Evolutionary conservation across 2,797 vertebrate genomes (phyloP).

Genomic region (Sciurus vulgaris): DNA sequence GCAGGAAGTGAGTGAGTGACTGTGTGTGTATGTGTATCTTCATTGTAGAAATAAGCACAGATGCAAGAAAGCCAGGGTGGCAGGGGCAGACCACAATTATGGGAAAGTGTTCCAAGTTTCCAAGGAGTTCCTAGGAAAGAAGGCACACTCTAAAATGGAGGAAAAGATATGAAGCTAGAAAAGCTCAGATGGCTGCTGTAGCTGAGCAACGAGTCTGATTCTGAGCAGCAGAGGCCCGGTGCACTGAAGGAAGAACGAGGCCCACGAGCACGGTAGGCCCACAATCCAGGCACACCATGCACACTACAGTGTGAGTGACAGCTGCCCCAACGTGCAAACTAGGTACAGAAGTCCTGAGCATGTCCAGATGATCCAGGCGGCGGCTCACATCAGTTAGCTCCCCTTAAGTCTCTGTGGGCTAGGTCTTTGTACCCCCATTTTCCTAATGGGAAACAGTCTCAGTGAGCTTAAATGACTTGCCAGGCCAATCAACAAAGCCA

Average conservation of each 20-base stretch:
- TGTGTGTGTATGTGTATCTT: background rate
- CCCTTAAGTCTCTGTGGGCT: background rate
- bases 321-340: background rate
- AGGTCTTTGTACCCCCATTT: background rate
- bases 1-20: background rate
- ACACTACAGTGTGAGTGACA: background rate
- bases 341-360: background rate
- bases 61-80: fast-evolving
- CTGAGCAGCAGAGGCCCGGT: background rate
- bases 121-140: background rate
- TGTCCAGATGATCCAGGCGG: background rate
- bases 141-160: background rate
- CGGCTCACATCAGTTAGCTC: fast-evolving
- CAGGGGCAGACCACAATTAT: background rate
- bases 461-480: background rate
- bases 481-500: background rate
- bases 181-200: background rate
- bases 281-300: background rate
- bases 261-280: background rate
- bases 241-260: background rate
- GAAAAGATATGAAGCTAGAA: no score
- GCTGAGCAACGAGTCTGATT: background rate
- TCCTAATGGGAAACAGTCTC: background rate
- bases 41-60: background rate
- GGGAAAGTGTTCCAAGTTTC: background rate